phyloP scores from a whole-genome alignment of 53 echinoderm and acorn worm species.

The Paracentrotus lividus region DNA sequence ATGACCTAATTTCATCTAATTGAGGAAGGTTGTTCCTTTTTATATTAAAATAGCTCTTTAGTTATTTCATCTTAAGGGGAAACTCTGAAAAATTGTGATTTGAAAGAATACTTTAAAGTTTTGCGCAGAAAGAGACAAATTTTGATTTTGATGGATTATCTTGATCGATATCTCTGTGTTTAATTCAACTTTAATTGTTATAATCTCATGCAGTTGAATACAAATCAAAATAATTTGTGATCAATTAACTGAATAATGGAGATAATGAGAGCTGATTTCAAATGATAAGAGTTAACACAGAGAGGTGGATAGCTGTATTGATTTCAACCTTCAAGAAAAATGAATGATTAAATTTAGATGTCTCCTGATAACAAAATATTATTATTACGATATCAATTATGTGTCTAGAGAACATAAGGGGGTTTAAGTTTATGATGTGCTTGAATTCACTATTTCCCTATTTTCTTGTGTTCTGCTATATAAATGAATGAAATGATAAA shows the following conservation, averaged over 20 bases:
- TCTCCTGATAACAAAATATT: background rate
- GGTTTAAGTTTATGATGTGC: too few species aligned
- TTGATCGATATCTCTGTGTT: background rate
- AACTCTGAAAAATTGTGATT: background rate
- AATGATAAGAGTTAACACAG: background rate
- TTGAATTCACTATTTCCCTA: too few species aligned
- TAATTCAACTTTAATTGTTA: background rate
- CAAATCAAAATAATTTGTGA: background rate
- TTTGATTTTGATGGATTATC: conserved; percentile 14
- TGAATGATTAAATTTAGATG: background rate
- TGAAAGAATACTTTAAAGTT: background rate
- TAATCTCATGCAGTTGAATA: background rate
- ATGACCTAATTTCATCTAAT: background rate
- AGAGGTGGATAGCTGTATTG: background rate
- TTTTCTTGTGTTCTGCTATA: background rate
- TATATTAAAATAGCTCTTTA: background rate
- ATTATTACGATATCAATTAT: background rate
- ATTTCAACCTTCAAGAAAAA: background rate
- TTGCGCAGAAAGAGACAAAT: background rate
- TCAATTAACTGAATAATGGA: background rate
- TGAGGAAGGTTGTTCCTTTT: background rate
- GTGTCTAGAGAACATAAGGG: too few species aligned
- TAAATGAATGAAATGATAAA: too few species aligned
- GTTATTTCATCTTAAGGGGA: background rate
- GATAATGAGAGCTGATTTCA: background rate